Percentiles rank a stretch among this genome's conserved stretches.
Evolutionary conservation across 2,888 invertebrate genomes (phyloP).

Genomic region (Diloba caeruleocephala): DNA sequence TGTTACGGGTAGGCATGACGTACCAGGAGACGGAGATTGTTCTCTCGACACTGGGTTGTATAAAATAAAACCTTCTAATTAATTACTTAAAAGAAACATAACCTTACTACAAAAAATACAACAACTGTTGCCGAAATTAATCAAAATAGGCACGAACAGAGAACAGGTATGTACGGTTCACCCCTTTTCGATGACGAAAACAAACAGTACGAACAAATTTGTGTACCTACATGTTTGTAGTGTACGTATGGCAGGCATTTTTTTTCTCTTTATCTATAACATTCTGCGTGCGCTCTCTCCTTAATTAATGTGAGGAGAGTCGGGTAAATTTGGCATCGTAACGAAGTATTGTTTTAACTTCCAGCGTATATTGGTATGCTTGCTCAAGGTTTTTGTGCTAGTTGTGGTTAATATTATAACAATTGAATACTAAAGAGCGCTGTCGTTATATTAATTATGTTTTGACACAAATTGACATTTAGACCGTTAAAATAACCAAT

Average conservation of each 20-base stretch:
- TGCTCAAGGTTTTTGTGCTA: constrained; percentile 3
- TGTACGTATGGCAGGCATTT: constrained; percentile 27
- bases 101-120: too few relatives aligned
- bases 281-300: constrained; percentile 42
- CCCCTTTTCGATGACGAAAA: constrained; percentile 21
- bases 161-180: constrained; percentile 7
- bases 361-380: constrained; percentile 20
- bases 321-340: constrained; percentile 42
- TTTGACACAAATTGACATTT: too few relatives aligned
- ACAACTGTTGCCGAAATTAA: constrained; percentile 8
- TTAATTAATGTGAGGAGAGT: constrained; percentile 49
- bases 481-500: too few relatives aligned
- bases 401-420: background rate
- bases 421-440: background rate
- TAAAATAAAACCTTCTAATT: too few relatives aligned
- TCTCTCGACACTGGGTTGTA: too few relatives aligned
- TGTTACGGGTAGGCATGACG: too few relatives aligned
- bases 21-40: too few relatives aligned
- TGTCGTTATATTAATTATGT: background rate
- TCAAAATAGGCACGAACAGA: constrained; percentile 22
- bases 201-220: constrained; percentile 18
- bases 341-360: constrained; percentile 55
- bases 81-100: too few relatives aligned
- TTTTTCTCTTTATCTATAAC: constrained; percentile 47
- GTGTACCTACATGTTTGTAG: background rate